Evolutionary conservation across 2,888 invertebrate species (phyloP).

Genomic region (Argyresthia albistria): DNA sequence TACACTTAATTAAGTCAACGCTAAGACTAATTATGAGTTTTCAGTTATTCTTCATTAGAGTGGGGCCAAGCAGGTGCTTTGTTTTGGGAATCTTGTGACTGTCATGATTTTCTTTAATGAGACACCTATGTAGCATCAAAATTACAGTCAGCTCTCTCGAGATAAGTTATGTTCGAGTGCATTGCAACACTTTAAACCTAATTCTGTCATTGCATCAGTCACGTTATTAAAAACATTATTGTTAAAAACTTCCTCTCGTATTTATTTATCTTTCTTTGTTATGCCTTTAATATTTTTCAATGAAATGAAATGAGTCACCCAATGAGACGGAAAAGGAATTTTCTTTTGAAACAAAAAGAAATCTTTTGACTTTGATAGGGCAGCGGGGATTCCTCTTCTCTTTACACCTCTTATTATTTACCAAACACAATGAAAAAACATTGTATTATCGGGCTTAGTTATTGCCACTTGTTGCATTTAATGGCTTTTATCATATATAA

Average conservation of each 20-base stretch:
- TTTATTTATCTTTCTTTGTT: background rate
- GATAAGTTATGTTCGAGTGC: no score
- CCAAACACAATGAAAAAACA: background rate
- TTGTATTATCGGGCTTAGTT: background rate
- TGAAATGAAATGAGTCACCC: slow-evolving; percentile 37
- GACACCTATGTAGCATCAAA: no score
- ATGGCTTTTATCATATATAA: no score
- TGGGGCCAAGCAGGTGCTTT: no score
- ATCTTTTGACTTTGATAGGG: slow-evolving; percentile 21
- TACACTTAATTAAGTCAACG: slow-evolving; percentile 49
- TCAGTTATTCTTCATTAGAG: no score
- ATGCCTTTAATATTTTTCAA: slow-evolving; percentile 14
- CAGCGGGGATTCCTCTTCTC: background rate
- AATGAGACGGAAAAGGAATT: slow-evolving; percentile 42
- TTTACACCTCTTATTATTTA: background rate
- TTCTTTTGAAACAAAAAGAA: slow-evolving; percentile 41
- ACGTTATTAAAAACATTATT: no score
- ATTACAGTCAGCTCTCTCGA: no score
- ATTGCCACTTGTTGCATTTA: background rate
- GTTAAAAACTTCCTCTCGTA: no score
- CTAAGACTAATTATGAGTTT: background rate
- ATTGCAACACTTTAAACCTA: no score
- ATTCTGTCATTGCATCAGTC: no score
- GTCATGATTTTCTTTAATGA: no score
- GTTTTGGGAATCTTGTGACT: no score